Base-by-base conservation (phyloP, 2,888 invertebrate species). In the Sesia apiformis region DNA sequence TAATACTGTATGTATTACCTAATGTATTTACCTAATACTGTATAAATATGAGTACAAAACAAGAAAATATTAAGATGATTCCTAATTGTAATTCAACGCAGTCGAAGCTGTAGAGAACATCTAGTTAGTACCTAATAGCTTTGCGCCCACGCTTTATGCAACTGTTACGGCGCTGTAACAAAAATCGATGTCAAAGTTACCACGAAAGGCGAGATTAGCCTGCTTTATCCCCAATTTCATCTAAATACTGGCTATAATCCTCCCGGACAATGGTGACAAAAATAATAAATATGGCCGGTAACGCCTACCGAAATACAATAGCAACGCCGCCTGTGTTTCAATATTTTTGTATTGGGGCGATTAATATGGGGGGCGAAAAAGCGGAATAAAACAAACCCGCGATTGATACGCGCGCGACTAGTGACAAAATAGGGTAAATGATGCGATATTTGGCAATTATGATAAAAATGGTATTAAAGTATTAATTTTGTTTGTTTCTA, bases 211-310 rank as follows among this genome's bases (percentile, higher is more conserved):
- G 75, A 81, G 88, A 87, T 87, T 87, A 87, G 80, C 71, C 65
- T 66, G 68, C 83, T 67, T 84, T 88, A 89, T 89, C 87, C 87
- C 84, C 87, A 88, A 89, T 89, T 87, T 79, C 81, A 89, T 89
- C 89, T 89, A 88, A 89, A 89, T 86, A 85, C 85, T 76, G 68
- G 72, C 76, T 80, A 77, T 89, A 86, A 88, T 84, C 86, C 85
- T 60, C 55, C n/a, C 68, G 57, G 74, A 89, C 89, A 89, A 74
- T 73, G 80, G 89, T 81, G 87, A 87, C 87, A 86, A 85, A 88
- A 89, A 89, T 88, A 89, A 89, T 87, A 88, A 88, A 88, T 89
- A 88, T 77, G 69, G 76, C 73, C 58, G 63, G 65, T 50, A 62
- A 58, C 62, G 69, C 79, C 69, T 67, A 79, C 84, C 84, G 73